Percentiles rank a stretch among this genome's conserved stretches.
Evolutionary conservation across 2,113 vertebrate species (phyloP).

Genomic region (Nothobranchius furzeri): DNA sequence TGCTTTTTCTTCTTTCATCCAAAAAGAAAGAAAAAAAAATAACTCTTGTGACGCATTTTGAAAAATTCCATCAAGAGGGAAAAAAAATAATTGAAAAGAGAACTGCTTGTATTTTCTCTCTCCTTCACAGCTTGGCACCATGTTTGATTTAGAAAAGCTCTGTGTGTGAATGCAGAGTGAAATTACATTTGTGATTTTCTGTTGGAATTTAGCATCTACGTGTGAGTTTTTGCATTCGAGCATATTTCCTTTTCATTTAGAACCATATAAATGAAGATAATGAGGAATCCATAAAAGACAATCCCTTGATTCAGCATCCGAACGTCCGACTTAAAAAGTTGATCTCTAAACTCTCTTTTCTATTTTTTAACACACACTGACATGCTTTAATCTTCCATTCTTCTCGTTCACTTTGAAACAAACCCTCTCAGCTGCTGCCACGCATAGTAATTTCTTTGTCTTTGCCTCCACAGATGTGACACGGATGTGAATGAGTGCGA

Average conservation of each 20-base stretch:
- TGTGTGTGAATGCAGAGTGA: no score
- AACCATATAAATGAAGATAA: slow-evolving; percentile 30
- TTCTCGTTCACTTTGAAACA: slow-evolving; percentile 16
- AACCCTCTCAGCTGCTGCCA: slow-evolving; percentile 3
- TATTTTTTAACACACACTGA: slow-evolving; percentile 3
- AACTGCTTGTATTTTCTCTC: slow-evolving; percentile 32
- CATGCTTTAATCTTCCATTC: slow-evolving; percentile 24
- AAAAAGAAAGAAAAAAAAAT: neutral
- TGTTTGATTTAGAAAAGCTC: slow-evolving; percentile 31
- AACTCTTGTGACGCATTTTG: slow-evolving; percentile 13
- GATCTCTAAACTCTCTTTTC: slow-evolving; percentile 22
- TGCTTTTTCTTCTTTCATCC: slow-evolving; percentile 17
- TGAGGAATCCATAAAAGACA: slow-evolving; percentile 3
- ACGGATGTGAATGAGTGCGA: slow-evolving; percentile 92
- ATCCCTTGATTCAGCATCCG: slow-evolving; percentile 23
- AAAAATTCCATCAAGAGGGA: slow-evolving; percentile 38
- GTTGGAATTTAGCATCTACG: slow-evolving; percentile 1
- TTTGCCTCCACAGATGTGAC: slow-evolving; percentile 83
- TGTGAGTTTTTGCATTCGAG: neutral
- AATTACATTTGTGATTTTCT: no score
- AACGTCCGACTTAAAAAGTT: slow-evolving; percentile 21
- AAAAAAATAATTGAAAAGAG: slow-evolving; percentile 48
- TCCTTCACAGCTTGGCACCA: slow-evolving; percentile 26
- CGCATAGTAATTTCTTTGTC: slow-evolving; percentile 5
- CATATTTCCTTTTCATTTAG: slow-evolving; percentile 10